Percentiles rank a stretch among this genome's conserved stretches.
Conservation (phyloP, 2,113 vertebrate species). For the Sceloporus undulatus region DNA sequence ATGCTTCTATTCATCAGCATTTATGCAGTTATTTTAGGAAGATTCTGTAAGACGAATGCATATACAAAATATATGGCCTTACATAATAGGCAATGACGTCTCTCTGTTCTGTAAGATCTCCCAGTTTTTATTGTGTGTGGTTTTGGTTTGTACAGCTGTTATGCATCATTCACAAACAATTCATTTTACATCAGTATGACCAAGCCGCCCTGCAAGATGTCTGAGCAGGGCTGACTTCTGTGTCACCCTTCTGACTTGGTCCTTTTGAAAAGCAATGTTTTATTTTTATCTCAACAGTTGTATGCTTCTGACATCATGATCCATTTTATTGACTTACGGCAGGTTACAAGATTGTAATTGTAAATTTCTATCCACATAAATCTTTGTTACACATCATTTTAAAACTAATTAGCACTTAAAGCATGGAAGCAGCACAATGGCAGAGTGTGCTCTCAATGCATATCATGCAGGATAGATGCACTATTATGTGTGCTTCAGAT, state of each 20-base stretch:
- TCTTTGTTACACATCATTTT: background rate
- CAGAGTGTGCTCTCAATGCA: background rate
- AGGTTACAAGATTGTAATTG: background rate
- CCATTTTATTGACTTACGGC: background rate
- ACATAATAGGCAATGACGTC: background rate
- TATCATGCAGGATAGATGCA: background rate
- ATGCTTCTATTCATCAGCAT: background rate
- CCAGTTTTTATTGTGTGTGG: background rate
- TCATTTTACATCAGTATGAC: background rate
- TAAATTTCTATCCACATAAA: background rate
- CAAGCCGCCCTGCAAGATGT: background rate
- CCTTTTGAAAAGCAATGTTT: background rate
- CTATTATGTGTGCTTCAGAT: background rate
- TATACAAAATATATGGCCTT: background rate
- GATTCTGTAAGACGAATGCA: background rate
- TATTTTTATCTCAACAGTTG: background rate
- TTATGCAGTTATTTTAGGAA: background rate
- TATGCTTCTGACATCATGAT: background rate
- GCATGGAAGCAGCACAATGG: background rate
- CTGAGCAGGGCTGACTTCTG: background rate
- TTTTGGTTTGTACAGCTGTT: background rate
- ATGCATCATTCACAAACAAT: background rate
- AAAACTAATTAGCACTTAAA: background rate
- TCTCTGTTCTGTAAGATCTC: background rate
- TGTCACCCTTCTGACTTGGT: background rate